Evolutionary conservation across 1,140 invertebrate genomes (phyloP).

Genomic region (Aleiodes sp.): DNA sequence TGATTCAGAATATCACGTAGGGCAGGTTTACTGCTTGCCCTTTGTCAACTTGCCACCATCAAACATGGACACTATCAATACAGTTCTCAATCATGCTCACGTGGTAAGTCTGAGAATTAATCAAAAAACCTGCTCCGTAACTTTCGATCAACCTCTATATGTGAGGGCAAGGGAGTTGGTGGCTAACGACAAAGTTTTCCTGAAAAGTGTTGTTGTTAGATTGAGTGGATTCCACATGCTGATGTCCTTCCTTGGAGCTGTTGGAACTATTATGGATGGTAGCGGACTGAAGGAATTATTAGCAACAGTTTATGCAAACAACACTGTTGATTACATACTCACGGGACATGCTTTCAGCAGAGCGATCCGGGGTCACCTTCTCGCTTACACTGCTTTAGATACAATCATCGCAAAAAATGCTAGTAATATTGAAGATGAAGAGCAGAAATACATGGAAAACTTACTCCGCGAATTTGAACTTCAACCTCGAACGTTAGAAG

Average conservation of each 20-base stretch:
- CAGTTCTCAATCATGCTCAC: not conserved
- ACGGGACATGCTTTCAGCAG: too few species aligned
- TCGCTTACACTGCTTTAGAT: slow-evolving; percentile 35
- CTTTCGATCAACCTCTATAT: too few species aligned
- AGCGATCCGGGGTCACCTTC: slow-evolving; percentile 56
- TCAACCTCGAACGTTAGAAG: too few species aligned
- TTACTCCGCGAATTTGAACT: too few species aligned
- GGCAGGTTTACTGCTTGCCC: not conserved
- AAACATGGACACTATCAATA: not conserved
- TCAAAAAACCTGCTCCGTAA: slow-evolving; percentile 26
- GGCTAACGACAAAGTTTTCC: slow-evolving; percentile 48
- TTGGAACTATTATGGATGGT: too few species aligned
- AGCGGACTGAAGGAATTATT: too few species aligned
- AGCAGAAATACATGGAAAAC: too few species aligned
- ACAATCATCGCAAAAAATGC: too few species aligned
- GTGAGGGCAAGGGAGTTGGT: slow-evolving; percentile 34
- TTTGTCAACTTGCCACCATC: slow-evolving; percentile 4
- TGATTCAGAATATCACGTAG: not conserved
- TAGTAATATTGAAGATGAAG: too few species aligned
- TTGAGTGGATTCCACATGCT: slow-evolving; percentile 25
- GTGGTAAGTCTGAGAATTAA: not conserved
- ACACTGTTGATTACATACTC: too few species aligned
- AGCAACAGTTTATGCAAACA: slow-evolving; percentile 25
- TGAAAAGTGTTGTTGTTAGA: slow-evolving; percentile 39
- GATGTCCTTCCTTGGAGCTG: slow-evolving; percentile 17